Base-by-base conservation (phyloP, 2,113 vertebrate genomes). In the Dicentrarchus labrax region DNA sequence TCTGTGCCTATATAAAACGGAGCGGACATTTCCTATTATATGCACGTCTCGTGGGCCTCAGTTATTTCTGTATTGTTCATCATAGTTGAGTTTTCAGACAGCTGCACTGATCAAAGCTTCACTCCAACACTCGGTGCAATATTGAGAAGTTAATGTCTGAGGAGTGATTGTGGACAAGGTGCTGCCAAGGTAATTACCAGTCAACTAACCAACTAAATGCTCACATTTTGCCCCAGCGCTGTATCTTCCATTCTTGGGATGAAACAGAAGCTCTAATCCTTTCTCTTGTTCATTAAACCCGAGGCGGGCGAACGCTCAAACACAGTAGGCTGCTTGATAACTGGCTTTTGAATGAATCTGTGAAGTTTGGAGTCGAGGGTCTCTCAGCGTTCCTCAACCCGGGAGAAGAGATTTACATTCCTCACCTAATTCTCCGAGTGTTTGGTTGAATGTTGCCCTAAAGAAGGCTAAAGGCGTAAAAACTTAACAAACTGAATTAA, bases 221-320 rank as follows among this genome's bases (percentile, higher is more conserved):
- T 78, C 45, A 6, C 43, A 66, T 21, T 30, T 50, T 16, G 51
- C 54, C 68, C 38, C 48, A n/a, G 62, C 1, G n/a, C 41, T 22
- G 22, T 38, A 64, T 69, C 68, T 68, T 30, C 71, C 59, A 45
- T 45, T 19, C 60, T 62, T 10, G 2, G 57, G 71, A 85, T 59
- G 9, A 70, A 76, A 75, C 9, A 73, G 19, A 11, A n/a, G n/a
- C 73, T 62, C 60, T 86, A 89, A 91, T 90, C 89, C 86, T 47
- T 79, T 76, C 72, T 78, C 73, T 72, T 72, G 62, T 68, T 83
- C 76, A 71, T 85, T 85, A 87, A 88, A 77, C 61, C 30, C 0
- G 13, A 85, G 65, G 36, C 8, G 2, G 47, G 77, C 8, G 12
- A 39, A 13, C 12, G 3, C 45, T 72, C 48, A 30, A 30, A 30